Evolutionary conservation across 2,888 invertebrate genomes (phyloP).

Genomic region (Cosmia pyralina): DNA sequence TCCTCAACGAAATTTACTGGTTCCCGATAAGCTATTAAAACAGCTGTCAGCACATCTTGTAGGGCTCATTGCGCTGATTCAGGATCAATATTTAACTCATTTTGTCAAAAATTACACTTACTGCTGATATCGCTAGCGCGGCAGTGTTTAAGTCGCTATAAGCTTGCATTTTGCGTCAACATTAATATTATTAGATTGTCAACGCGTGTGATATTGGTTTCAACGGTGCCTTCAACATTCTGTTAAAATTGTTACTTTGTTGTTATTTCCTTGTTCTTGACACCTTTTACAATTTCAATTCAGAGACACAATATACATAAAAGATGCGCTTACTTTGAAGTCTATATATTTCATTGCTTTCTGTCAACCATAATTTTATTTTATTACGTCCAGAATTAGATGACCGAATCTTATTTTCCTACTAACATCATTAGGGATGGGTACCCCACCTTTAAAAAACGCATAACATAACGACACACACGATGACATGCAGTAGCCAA

Average conservation of each 20-base stretch:
- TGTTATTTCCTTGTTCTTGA: conserved; percentile 55
- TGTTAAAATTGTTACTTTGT: conserved; percentile 62
- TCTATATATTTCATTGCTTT: background rate
- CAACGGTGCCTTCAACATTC: conserved; percentile 66
- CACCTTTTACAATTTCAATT: background rate
- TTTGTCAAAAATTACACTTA: too few relatives aligned
- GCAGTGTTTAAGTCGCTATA: conserved; percentile 41
- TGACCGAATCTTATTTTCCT: too few relatives aligned
- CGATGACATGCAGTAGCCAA: conserved; percentile 77
- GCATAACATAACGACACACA: conserved; percentile 40
- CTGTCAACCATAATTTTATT: background rate
- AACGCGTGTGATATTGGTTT: conserved; percentile 77
- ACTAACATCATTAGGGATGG: background rate
- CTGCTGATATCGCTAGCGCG: too few relatives aligned
- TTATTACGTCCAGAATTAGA: background rate
- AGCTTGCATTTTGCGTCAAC: conserved; percentile 58
- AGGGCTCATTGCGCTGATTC: too few relatives aligned
- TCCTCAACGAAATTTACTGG: too few relatives aligned
- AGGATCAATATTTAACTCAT: too few relatives aligned
- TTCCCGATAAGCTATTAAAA: too few relatives aligned
- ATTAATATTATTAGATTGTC: conserved; percentile 73
- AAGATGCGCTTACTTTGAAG: background rate
- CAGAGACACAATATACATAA: background rate
- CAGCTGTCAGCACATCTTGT: too few relatives aligned
- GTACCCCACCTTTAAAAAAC: conserved; percentile 28